Evolutionary conservation across 2,888 invertebrate species (phyloP).

Genomic region (Macrophya alboannulata): DNA sequence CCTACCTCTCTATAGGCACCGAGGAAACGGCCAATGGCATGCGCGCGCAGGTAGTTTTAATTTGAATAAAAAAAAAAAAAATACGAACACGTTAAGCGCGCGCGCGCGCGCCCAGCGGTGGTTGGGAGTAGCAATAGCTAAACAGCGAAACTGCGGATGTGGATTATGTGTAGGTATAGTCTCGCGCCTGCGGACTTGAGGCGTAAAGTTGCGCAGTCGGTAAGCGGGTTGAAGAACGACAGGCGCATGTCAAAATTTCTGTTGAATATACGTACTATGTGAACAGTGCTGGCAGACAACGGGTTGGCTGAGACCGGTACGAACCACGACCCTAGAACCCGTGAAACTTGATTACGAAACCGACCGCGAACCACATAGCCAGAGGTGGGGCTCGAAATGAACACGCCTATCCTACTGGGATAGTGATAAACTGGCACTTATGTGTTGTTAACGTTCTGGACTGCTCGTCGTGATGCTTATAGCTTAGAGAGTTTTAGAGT

Average conservation of each 20-base stretch:
- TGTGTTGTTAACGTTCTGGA: conserved; percentile 30
- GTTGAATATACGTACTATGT: not conserved
- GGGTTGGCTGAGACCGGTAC: conserved; percentile 32
- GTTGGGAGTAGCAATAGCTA: not conserved
- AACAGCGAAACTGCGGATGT: not conserved
- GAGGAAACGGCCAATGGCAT: conserved; percentile 31
- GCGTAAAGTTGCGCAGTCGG: conserved; percentile 14
- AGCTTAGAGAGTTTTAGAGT: not conserved
- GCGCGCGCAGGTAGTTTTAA: conserved; percentile 32
- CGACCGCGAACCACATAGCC: not conserved
- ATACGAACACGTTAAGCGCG: not conserved
- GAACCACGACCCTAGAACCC: conserved; percentile 33
- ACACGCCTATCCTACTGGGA: conserved; percentile 28
- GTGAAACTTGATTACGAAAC: conserved; percentile 16
- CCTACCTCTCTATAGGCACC: conserved; percentile 29
- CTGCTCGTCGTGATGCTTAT: conserved; percentile 6
- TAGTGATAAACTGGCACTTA: conserved; percentile 49
- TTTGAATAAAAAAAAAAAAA: conserved; percentile 4
- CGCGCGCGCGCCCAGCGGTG: conserved; percentile 40
- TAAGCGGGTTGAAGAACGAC: conserved; percentile 8
- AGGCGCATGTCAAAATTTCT: not conserved
- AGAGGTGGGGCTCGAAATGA: conserved; percentile 35
- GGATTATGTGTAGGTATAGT: not conserved
- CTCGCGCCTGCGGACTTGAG: conserved; percentile 26
- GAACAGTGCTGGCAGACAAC: not conserved